Evolutionary conservation across 2,797 vertebrate species (phyloP), one percentile per base, ranked within the genome.

Genomic region (Phoxinus dragarum): DNA sequence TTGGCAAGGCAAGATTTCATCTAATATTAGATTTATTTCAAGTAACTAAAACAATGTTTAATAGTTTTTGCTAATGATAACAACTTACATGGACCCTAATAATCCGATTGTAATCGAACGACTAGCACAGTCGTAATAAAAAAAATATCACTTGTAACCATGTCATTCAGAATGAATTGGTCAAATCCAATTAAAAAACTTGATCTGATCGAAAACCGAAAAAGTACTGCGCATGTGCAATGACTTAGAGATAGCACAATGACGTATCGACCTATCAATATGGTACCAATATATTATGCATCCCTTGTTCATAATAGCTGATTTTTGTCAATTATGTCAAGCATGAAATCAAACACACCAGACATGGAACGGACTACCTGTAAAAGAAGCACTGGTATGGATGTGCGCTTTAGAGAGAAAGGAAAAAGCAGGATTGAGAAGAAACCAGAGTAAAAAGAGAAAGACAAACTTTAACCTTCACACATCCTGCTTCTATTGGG

Each of bases 401-500:
- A 82, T 31, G 17, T 9, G 38, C 2, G 64, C 52, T 86, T 38
- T 11, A 34, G 16, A 3, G 2, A 47, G 14, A 66, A 47, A 64
- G 40, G 54, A 66, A 64, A 23, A 21, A 74, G 64, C 47, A 64
- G 42, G 44, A 56, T 4, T n/a, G 34, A 52, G 23, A 64, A 54
- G 44, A 72, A 56, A 84, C 72, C 61, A 86, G 85, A 90, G 77
- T 72, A 80, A 90, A 38, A 88, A 90, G 86, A 88, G 86, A 88
- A 85, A 82, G 86, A 59, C 86, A 91, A 94, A 94, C 92, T 95
- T 95, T 93, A 94, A 95, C 94, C 93, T 95, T 94, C 93, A 94
- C 87, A 93, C 66, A 79, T 90, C 89, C 90, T 82, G 67, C 69
- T 52, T 86, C 74, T 89, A 92, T 92, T 91, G 90, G 91, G 89